Base-by-base conservation (phyloP, 35 echinoderm and acorn worm genomes). In the Amphiura filiformis region DNA sequence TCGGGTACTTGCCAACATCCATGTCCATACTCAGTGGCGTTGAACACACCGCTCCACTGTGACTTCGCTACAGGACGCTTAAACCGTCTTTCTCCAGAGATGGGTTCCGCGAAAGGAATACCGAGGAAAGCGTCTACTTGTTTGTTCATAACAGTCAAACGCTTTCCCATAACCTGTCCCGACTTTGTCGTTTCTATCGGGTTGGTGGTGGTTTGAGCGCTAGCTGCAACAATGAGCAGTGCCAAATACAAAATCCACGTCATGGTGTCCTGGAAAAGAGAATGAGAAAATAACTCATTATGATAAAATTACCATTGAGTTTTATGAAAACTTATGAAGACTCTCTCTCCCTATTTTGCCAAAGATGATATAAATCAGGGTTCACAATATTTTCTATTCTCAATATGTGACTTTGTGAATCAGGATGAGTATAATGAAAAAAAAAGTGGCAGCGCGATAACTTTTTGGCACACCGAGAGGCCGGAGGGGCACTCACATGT, bases 1-100 rank as follows among this genome's bases (percentile, higher is more conserved):
- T 98, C 96, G 9, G 82, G 89, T 35, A 79, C 61, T 76, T 98
- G 96, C 37, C 35, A 82, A 34, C 96, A 98, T 5, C 82, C 92
- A 15, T 81, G 64, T 34, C 89, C 87, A 65, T 81, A 94, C 35
- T 52, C 76, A 30, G 92, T 94, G 34, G 96, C 89, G 39, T 94
- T 84, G 1, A 81, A 88, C 34, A 77, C 87, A 31, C 34, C 80
- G 20, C 79, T 17, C 81, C 87, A 89, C 7, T 76, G 81, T 78
- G 37, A 20, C 77, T 86, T 92, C 1, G 94, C 75, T 33, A 92
- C 64, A 7, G 94, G 94, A 0, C 44, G 23, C 42, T 78, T 80
- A 64, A 96, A 96, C 0, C 94, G 86, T 23, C 89, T 39, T 9
- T 76, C 31, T 36, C 94, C 90, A 18, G 65, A 77, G 0, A 90